Percentiles rank a stretch among this genome's conserved stretches.
These are phyloP conservation scores for Hydrotaea cyrtoneurina DNA, from an alignment of 2,888 invertebrate genomes.

Conservation along the genomic window DNA sequence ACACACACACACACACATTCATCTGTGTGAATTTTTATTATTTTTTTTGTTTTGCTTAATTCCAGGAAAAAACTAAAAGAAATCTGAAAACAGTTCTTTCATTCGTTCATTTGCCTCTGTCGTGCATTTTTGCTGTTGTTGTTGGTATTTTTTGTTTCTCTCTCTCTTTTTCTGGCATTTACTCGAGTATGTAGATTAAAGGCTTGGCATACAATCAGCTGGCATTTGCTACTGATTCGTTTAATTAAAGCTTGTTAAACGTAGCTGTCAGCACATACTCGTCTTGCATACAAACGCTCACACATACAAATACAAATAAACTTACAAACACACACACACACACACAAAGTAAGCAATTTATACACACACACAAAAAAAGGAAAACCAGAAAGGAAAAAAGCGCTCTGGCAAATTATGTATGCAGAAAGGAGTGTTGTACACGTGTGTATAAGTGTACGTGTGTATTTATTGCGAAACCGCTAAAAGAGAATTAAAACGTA, in stretches of 20 bases:
- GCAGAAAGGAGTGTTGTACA: conserved; percentile 2
- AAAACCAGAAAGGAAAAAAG: not conserved
- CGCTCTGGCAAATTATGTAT: not conserved
- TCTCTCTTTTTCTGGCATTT: conserved; percentile 13
- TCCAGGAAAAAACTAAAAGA: conserved; percentile 3
- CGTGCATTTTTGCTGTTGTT: not conserved
- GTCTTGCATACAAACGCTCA: not conserved
- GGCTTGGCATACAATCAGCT: conserved; percentile 63
- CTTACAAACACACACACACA: conserved; percentile 12
- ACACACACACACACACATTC: too few relatives aligned
- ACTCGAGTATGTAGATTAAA: conserved; percentile 41
- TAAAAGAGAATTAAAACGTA: not conserved
- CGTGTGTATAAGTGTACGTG: not conserved
- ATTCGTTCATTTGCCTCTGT: not conserved
- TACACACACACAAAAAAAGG: not conserved
- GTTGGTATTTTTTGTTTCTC: not conserved
- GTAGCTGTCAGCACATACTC: conserved; percentile 50
- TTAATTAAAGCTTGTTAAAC: conserved; percentile 66
- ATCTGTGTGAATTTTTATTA: not conserved
- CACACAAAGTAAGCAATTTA: conserved; percentile 15
- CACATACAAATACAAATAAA: not conserved
- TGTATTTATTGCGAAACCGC: not conserved
- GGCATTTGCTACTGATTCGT: conserved; percentile 64
- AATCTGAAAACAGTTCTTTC: conserved; percentile 9
- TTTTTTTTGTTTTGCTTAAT: not conserved